Evolutionary conservation across 2,113 vertebrate species (phyloP).

Genomic region (Myrmecobius fasciatus): DNA sequence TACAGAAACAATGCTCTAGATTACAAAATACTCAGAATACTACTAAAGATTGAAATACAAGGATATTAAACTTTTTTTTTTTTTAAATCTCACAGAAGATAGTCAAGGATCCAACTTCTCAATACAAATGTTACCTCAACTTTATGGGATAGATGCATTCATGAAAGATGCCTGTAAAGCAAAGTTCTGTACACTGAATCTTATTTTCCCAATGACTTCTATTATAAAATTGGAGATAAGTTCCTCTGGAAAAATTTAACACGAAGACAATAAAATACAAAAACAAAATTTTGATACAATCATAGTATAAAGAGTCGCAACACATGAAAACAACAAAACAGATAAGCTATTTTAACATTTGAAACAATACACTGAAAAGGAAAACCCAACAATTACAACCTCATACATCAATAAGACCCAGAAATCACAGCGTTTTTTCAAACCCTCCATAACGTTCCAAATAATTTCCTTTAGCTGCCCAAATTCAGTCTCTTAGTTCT

Average conservation of each 20-base stretch:
- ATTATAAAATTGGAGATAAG: slow-evolving; percentile 23
- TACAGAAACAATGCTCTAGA: slow-evolving; percentile 65
- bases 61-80: slow-evolving; percentile 27
- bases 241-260: slow-evolving; percentile 14
- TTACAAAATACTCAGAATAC: slow-evolving; percentile 62
- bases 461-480: slow-evolving; percentile 39
- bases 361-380: background rate
- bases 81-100: slow-evolving; percentile 34
- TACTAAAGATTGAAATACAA: slow-evolving; percentile 46
- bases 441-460: slow-evolving; percentile 29
- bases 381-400: background rate
- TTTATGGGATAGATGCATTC: slow-evolving; percentile 48
- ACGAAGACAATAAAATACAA: slow-evolving; percentile 32
- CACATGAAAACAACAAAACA: slow-evolving; percentile 29
- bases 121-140: slow-evolving; percentile 28
- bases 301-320: slow-evolving; percentile 48
- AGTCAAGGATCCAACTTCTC: slow-evolving; percentile 43
- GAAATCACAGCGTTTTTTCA: slow-evolving; percentile 23
- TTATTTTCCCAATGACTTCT: slow-evolving; percentile 34
- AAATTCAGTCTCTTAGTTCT: slow-evolving; percentile 44
- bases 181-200: slow-evolving; percentile 40
- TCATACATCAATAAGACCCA: slow-evolving; percentile 19
- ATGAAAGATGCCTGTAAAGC: slow-evolving; percentile 30
- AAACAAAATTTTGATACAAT: slow-evolving; percentile 41
- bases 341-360: background rate